Evolutionary conservation across 2,888 invertebrate genomes (phyloP), one percentile per base, ranked within the genome.

Genomic region (Clivina fossor): DNA sequence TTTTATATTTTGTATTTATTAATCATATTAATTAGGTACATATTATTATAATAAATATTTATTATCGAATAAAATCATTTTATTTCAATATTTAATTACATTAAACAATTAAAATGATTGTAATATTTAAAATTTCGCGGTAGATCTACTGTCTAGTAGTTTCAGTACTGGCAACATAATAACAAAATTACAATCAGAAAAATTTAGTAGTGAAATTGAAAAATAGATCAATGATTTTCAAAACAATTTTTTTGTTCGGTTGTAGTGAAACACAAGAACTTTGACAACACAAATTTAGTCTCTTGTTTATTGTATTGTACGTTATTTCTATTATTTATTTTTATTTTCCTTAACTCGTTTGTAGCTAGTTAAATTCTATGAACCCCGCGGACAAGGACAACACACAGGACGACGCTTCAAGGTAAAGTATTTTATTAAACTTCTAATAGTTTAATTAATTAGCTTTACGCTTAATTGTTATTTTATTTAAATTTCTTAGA

Each of bases 331-430:
- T 49, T 56, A 41, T 62, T 62, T 60, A 53, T 58, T 60, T 60
- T 53, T 47, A 55, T 38, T 47, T 37, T 41, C 54, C 58, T 58
- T 51, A 49, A 58, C 54, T 60, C 46, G 58, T 60, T 54, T 55
- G 53, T 46, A 56, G 44, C 32, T 53, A 60, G 56, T 40, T 50
- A 60, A 66, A 69, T 72, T 75, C 74, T 75, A 77, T 77, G 76
- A 76, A 70, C 76, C 68, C 76, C 64, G 69, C 74, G 65, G 71
- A 72, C 64, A 68, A 71, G 64, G 67, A 66, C 63, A 68, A 68
- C 63, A 69, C 67, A 65, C 70, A 72, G 71, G 78, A 74, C 75
- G 77, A 76, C 72, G 74, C 76, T 76, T 76, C 77, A 71, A 76
- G 77, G 78, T 78, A 73, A 66, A 57, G 53, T 47, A 59, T 38